Base-by-base conservation (phyloP, 37 sponge, comb jelly and placozoan genomes). In the Tethya wilhelma region DNA sequence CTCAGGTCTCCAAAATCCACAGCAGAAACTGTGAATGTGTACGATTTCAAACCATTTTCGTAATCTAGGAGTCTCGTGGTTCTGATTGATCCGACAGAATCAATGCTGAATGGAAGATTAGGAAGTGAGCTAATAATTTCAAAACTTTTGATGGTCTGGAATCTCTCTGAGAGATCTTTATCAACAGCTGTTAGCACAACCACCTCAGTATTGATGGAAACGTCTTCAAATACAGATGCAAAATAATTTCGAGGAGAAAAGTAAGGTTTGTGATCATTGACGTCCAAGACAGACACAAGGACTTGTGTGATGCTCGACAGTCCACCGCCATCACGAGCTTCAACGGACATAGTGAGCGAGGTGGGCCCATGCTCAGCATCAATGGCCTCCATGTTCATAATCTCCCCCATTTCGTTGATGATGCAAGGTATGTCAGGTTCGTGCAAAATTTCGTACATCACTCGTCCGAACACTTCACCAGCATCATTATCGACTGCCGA, bases 211-310 rank as follows among this genome's bases (percentile, higher is more conserved):
- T 67, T 12, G 2, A 81, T 34, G 1, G 87, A 25, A 2, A 40
- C 17, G 55, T 86, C 58, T 58, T 91, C 91, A 36, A 62, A 30
- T 14, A 91, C 66, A 32, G 65, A 59, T 43, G 40, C 59, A 20
- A 45, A 42, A 39, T 86, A 81, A 17, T 33, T 44, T 19, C 38
- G 28, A 0, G 41, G 45, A 0, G 31, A 33, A 36, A 91, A 86
- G 33, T 44, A 36, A n/a, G 91, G 91, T 17, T 29, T 23, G 29
- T 85, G 44, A 60, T 91, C 91, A 55, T 91, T 91, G 25, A 45
- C 65, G 64, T 91, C 91, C 44, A 44, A 2, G 37, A 91, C 42
- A 0, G 56, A 25, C 9, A 91, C 38, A 22, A 29, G 41, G n/a
- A 91, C 73, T 8, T 58, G 25, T 30, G 59, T 74, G 49, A 43